Evolutionary conservation across 1,140 invertebrate species (phyloP), one percentile per base, ranked within the genome.

Genomic region (Sycophila sp.): DNA sequence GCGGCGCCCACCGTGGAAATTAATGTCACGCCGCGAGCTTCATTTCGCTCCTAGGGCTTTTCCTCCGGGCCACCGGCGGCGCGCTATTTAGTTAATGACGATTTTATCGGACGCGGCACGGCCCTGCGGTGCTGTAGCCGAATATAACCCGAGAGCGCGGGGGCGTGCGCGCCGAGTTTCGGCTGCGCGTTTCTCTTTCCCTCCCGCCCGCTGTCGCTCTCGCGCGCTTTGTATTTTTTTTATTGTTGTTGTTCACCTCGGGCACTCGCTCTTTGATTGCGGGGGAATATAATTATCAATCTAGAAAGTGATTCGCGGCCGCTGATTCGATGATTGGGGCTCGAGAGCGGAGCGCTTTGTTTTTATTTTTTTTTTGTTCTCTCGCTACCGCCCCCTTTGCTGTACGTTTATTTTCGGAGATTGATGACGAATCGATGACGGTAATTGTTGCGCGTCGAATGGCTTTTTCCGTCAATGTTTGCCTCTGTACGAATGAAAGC

Each of bases 61-160:
- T 38, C 32, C 32, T 8, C 53, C 26, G 2, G 6, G 30, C 28
- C 15, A 51, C 10, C 4, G 2, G 32, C 55, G 19, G 40, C 1
- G 30, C 32, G 55, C 68, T 64, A 64, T 70, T 70, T 70, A 47
- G 59, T 58, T 70, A 70, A 70, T 70, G 68, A 64, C 60, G 51
- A 70, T 70, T 70, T 55, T 70, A 70, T 69, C 67, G 42, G 63
- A 6, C n/a, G 32, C n/a, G 6, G 26, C 28, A 28, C 38, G n/a
- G 19, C n/a, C 42, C 40, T 17, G 58, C 22, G 7, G 15, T n/a
- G 5, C 60, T n/a, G n/a, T 32, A 10, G 0, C 40, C 40, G 15
- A 45, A 19, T 45, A 45, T 24, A 32, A 8, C 22, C 26, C 6
- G 2, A 2, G 34, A 19, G 1, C 34, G 5, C 17, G 3, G n/a